Evolutionary conservation across 2,797 vertebrate species (phyloP), one percentile per base, ranked within the genome.

Genomic region (Ctenopoma kingsleyae): DNA sequence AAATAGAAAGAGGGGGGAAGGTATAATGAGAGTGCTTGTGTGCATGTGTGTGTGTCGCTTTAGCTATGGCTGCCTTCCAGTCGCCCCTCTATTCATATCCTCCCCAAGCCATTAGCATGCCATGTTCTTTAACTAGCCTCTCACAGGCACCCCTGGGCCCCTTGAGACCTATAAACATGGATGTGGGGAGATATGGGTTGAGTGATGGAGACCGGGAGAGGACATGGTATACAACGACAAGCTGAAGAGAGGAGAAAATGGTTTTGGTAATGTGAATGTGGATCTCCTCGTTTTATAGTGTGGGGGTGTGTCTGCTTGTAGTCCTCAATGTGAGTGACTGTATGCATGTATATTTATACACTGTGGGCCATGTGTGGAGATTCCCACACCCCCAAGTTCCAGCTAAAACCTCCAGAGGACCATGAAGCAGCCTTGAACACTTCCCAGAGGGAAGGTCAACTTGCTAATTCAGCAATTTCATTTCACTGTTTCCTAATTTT

Each of bases 71-170:
- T 84, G 79, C 70, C 76, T 86, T 90, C 85, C 89, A 89, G 80
- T 81, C 67, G 54, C 70, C 68, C 74, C 65, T 87, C 79, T 83
- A 78, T 85, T 87, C 84, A 87, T 80, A 86, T 89, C 83, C 65
- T 77, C 71, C 44, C 65, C 52, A 50, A 84, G 48, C 78, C 79
- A 87, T 88, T 89, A 88, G 80, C 78, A 79, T 83, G 85, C 76
- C 82, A n/a, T 77, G 83, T 84, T 82, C 82, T 87, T 90, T 87
- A 91, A 89, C 87, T 79, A 88, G 83, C 63, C 78, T 76, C 74
- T 80, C 79, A 67, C 76, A 79, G 67, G 71, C 71, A 54, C 69
- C 73, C 70, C 51, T 5, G 0, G 44, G 43, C 56, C 84, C 64
- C 87, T 13, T 35, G 83, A 67, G 81, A 83, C 81, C 48, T 83